A percentile compares a stretch with the other conserved stretches of the same genome.
phyloP scores from a whole-genome alignment of 2,797 vertebrate species.

The Cephalopachus bancanus region DNA sequence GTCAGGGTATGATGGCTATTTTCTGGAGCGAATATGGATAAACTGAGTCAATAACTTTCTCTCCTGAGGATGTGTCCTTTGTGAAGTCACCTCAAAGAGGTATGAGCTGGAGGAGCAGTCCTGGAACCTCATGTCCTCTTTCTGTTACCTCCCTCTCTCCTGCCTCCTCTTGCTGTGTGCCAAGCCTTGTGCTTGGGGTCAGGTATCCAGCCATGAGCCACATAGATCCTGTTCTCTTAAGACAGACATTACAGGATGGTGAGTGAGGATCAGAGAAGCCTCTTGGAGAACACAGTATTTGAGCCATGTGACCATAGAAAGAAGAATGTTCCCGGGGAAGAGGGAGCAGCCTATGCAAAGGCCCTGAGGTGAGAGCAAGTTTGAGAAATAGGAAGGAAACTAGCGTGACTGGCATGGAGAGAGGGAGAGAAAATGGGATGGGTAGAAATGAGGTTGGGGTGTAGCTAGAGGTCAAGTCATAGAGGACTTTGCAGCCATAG shows the following conservation, averaged over 20 bases:
- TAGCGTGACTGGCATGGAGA: not conserved
- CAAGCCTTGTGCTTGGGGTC: not conserved
- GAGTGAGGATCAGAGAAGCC: too few relatives aligned
- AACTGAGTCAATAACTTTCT: not conserved
- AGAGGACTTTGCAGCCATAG: not conserved
- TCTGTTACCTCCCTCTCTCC: too few relatives aligned
- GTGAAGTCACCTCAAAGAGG: not conserved
- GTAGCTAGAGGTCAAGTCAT: not conserved
- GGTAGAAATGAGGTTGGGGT: not conserved
- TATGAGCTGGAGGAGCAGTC: not conserved
- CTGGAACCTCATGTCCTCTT: not conserved
- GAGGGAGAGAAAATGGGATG: not conserved
- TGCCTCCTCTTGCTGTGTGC: not conserved
- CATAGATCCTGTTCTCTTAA: not conserved
- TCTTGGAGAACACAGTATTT: not conserved
- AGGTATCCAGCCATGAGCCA: accelerated
- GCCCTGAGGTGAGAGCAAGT: not conserved
- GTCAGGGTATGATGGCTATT: not conserved
- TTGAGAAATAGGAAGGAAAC: not conserved
- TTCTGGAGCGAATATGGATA: not conserved
- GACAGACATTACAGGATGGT: not conserved
- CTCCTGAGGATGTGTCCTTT: not conserved
- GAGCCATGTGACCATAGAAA: not conserved
- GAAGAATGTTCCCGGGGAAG: not conserved
- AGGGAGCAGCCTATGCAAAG: not conserved